Conservation (phyloP, 37 sponge, comb jelly and placozoan genomes). For the Dysidea cf. avara region DNA sequence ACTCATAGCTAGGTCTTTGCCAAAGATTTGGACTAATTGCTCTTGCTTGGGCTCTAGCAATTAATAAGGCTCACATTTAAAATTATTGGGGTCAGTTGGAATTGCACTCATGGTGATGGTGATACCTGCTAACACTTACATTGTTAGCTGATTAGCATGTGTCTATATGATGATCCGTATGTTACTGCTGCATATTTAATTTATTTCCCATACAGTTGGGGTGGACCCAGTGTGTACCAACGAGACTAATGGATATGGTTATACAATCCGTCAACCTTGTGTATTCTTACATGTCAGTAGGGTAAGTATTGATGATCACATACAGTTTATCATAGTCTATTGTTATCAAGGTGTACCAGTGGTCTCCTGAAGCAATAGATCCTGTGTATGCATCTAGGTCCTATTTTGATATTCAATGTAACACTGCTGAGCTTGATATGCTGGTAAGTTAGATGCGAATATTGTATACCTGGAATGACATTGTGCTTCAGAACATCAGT, state of each 20-base stretch:
- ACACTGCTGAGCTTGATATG: background rate
- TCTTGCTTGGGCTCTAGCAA: no score
- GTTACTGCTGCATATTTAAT: no score
- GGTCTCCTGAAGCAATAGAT: conserved; percentile 50
- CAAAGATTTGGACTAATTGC: no score
- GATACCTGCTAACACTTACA: no score
- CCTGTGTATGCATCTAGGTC: background rate
- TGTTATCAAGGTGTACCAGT: conserved; percentile 49
- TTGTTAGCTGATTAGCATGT: no score
- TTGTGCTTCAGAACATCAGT: background rate
- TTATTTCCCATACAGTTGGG: conserved; percentile 22
- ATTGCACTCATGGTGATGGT: no score
- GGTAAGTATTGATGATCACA: conserved; percentile 9
- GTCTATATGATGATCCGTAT: no score
- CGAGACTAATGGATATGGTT: conserved; percentile 24
- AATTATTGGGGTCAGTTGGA: no score
- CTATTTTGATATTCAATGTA: background rate
- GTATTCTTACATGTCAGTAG: conserved; percentile 25
- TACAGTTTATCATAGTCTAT: no score
- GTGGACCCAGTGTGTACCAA: conserved; percentile 17
- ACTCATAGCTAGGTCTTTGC: no score
- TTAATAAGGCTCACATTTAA: no score
- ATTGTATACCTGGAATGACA: no score
- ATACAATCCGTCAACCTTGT: conserved; percentile 12
- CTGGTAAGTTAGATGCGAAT: background rate